phyloP scores from a whole-genome alignment of 2,888 invertebrate genomes.

The Herminia tarsipennalis region DNA sequence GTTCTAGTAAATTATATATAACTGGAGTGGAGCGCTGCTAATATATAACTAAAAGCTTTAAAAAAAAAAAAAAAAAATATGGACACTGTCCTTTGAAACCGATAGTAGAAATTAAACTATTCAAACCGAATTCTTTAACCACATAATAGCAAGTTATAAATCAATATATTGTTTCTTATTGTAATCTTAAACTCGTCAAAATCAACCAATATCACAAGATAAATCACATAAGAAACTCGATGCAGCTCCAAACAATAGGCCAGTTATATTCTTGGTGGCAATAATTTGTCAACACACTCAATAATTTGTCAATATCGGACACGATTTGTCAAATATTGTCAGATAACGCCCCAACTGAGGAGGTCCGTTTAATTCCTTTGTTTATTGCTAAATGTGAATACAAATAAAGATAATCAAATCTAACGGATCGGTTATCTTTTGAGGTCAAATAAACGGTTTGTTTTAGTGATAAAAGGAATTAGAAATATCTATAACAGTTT shows the following conservation, averaged over 20 bases:
- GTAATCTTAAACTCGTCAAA: not conserved
- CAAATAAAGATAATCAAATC: not conserved
- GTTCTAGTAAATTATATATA: no score
- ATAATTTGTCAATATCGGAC: slow-evolving; percentile 59
- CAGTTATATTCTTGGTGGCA: slow-evolving; percentile 22
- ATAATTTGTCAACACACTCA: slow-evolving; percentile 31
- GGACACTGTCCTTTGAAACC: no score
- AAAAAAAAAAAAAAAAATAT: no score
- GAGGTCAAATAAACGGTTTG: not conserved
- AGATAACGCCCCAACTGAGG: slow-evolving; percentile 52
- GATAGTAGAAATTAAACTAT: no score
- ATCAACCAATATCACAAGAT: not conserved
- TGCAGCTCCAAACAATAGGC: slow-evolving; percentile 30
- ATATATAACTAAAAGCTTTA: no score
- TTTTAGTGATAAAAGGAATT: slow-evolving; percentile 3
- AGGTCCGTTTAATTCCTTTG: slow-evolving; percentile 30
- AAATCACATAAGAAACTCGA: slow-evolving; percentile 6
- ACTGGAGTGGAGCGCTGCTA: no score
- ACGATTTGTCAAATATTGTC: slow-evolving; percentile 70
- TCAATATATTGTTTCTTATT: not conserved
- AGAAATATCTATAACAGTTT: not conserved
- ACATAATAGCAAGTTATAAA: no score
- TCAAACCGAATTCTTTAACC: no score
- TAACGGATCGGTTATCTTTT: not conserved
- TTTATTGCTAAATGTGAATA: not conserved